These are phyloP conservation scores for Mormyrus lacerda DNA, from an alignment of 2,113 vertebrate genomes.

Conservation along the genomic window DNA sequence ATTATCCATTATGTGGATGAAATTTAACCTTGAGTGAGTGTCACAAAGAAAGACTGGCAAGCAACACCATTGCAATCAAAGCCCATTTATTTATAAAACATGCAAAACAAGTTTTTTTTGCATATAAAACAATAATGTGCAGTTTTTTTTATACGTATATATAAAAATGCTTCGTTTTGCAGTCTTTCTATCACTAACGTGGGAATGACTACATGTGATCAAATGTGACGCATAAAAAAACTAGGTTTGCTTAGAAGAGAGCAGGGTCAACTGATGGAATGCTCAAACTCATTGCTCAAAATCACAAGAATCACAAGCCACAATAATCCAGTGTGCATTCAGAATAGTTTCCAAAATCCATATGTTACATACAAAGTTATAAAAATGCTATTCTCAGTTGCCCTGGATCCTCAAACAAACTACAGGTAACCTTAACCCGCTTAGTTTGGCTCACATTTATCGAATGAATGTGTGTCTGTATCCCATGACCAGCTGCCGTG, in stretches of 20 bases:
- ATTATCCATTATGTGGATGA: background rate
- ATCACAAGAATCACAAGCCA: background rate
- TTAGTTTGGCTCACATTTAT: background rate
- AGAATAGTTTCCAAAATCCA: background rate
- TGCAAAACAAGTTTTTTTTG: conserved; percentile 8
- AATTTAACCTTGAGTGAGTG: background rate
- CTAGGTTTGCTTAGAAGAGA: background rate
- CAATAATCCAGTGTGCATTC: background rate
- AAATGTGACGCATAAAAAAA: background rate
- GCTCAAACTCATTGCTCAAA: background rate
- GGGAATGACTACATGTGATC: background rate
- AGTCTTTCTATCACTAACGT: background rate
- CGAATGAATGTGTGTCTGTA: background rate
- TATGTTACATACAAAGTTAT: background rate
- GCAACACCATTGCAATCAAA: background rate
- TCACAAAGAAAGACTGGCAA: background rate
- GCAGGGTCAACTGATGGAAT: background rate
- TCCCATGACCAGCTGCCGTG: background rate
- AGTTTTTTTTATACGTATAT: background rate
- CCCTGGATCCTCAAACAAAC: background rate
- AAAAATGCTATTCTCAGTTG: background rate
- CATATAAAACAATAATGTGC: conserved; percentile 9
- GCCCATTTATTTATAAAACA: conserved; percentile 24
- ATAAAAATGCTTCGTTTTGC: conserved; percentile 9
- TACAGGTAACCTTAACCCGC: background rate